Conservation (phyloP, 2,113 vertebrate genomes). For the Melanerpes formicivorus region DNA sequence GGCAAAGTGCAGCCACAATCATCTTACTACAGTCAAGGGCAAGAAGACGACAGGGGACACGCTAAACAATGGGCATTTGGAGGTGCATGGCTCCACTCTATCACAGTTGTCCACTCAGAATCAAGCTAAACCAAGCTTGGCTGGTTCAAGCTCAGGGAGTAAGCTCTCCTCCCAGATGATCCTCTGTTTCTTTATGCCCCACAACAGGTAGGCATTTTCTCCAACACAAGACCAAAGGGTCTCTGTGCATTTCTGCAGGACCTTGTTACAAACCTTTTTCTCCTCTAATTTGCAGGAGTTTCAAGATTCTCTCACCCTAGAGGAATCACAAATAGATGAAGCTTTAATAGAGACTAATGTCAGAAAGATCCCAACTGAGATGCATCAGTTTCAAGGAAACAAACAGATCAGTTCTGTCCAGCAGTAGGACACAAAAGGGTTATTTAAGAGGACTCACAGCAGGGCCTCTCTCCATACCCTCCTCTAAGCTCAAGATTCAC, state of each 20-base stretch:
- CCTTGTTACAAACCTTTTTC: neutral
- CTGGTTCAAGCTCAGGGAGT: neutral
- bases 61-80: neutral
- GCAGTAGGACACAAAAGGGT: neutral
- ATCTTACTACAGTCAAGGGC: neutral
- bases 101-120: neutral
- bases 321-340: neutral
- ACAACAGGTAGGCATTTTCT: neutral
- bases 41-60: neutral
- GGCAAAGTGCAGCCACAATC: neutral
- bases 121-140: neutral
- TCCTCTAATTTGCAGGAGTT: neutral
- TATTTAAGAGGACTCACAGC: neutral
- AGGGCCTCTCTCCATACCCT: neutral
- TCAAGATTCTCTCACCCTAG: neutral
- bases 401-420: neutral
- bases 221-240: neutral
- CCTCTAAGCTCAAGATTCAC: neutral
- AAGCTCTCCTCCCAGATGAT: neutral
- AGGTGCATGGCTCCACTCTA: neutral
- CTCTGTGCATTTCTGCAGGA: neutral
- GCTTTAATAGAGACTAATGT: neutral
- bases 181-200: neutral
- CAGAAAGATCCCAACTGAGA: neutral
- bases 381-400: neutral